Evolutionary conservation across 2,888 invertebrate genomes (phyloP).

Genomic region (Nineta flava): DNA sequence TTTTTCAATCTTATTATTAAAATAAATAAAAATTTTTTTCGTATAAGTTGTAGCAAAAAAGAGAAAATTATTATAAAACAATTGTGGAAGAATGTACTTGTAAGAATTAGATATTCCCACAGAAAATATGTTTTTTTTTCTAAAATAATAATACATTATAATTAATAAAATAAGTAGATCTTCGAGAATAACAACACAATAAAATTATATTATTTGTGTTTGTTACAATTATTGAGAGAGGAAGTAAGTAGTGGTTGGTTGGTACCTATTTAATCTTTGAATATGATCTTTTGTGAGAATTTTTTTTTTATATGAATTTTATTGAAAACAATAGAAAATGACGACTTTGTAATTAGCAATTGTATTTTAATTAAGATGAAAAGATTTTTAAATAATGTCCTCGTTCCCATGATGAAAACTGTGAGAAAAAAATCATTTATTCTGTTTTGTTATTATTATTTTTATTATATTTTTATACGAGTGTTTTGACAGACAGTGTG

Average conservation of each 20-base stretch:
- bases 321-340: not conserved
- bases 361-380: constrained; percentile 1
- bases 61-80: too few relatives aligned
- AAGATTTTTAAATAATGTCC: constrained; percentile 16
- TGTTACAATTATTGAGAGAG: not conserved
- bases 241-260: not conserved
- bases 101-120: not conserved
- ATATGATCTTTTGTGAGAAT: not conserved
- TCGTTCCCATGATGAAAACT: constrained; percentile 23
- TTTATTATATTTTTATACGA: not conserved
- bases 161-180: not conserved
- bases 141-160: not conserved
- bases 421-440: constrained; percentile 6
- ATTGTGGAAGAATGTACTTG: not conserved
- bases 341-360: not conserved
- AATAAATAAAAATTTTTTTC: too few relatives aligned
- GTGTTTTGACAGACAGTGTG: too few relatives aligned
- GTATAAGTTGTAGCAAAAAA: too few relatives aligned
- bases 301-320: not conserved
- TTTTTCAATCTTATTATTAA: too few relatives aligned
- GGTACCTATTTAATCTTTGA: not conserved
- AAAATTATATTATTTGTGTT: not conserved
- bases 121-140: not conserved
- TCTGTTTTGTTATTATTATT: not conserved
- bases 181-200: not conserved